A percentile compares a stretch with the other conserved stretches of the same genome.
Conservation (phyloP, 2,113 vertebrate species). For the Apteryx owenii region DNA sequence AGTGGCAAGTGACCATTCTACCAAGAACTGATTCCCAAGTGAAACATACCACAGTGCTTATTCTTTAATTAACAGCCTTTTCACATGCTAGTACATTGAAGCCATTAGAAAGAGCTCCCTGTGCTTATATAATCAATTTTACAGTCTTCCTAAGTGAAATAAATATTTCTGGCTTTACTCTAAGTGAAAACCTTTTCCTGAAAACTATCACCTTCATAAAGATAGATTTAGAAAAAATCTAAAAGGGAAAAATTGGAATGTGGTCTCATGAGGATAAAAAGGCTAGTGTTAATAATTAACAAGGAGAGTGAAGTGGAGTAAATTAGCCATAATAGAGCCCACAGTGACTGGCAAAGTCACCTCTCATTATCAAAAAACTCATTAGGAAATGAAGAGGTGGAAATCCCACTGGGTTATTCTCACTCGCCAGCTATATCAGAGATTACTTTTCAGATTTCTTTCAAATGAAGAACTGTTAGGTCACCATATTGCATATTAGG, state of each 20-base stretch:
- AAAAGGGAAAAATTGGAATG: constrained; percentile 77
- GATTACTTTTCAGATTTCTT: constrained; percentile 83
- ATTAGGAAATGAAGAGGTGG: constrained; percentile 88
- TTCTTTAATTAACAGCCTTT: constrained; percentile 81
- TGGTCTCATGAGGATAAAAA: constrained; percentile 90
- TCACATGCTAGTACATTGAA: constrained; percentile 75
- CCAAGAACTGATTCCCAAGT: constrained; percentile 71
- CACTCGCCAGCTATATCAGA: constrained; percentile 74
- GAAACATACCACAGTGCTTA: constrained; percentile 66
- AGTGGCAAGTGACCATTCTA: constrained; percentile 79
- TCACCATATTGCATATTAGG: constrained; percentile 79
- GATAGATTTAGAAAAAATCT: constrained; percentile 62
- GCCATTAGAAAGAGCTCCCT: constrained; percentile 41
- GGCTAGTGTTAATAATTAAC: constrained; percentile 97
- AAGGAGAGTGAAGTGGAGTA: constrained; percentile 87
- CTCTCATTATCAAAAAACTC: constrained; percentile 89
- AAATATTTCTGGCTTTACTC: constrained; percentile 58
- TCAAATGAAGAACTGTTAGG: constrained; percentile 78
- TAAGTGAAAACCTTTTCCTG: constrained; percentile 73
- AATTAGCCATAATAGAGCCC: constrained; percentile 97
- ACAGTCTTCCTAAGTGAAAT: constrained; percentile 60
- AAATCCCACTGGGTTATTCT: constrained; percentile 85
- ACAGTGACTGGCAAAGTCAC: constrained; percentile 87
- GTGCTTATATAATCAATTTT: constrained; percentile 70
- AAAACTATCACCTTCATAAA: constrained; percentile 71